phyloP scores from a whole-genome alignment of 2,888 invertebrate species.

The Yponomeuta malinellus region DNA sequence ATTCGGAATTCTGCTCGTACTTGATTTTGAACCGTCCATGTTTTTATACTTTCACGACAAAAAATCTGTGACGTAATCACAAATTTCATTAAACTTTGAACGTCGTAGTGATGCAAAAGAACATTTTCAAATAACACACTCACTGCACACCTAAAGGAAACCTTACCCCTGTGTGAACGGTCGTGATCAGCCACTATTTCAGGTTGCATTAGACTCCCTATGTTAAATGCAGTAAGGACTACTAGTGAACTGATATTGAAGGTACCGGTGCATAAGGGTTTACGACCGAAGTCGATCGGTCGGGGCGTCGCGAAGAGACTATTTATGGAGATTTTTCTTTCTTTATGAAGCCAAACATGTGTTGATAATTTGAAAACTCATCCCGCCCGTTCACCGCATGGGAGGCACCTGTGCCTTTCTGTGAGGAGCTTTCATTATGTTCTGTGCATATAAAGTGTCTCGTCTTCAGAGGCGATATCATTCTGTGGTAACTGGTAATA shows the following conservation, averaged over 20 bases:
- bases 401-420: conserved; percentile 13
- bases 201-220: background rate
- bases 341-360: conserved; percentile 41
- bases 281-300: conserved; percentile 56
- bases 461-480: background rate
- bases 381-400: conserved; percentile 27
- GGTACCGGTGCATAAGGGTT: conserved; percentile 51
- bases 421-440: background rate
- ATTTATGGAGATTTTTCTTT: conserved; percentile 53
- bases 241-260: conserved; percentile 24
- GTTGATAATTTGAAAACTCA: conserved; percentile 48
- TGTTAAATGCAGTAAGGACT: background rate
- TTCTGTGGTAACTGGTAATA: background rate
- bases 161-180: conserved; percentile 44
- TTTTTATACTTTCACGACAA: background rate
- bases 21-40: background rate
- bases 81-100: background rate
- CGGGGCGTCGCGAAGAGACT: conserved; percentile 50
- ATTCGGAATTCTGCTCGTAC: background rate
- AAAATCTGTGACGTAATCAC: background rate
- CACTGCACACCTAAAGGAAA: conserved; percentile 24
- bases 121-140: background rate
- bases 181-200: conserved; percentile 23
- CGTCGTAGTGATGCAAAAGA: background rate
- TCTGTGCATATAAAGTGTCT: background rate